These are phyloP conservation scores for Lampropteryx suffumata DNA, from an alignment of 2,888 invertebrate species.

Conservation along the genomic window DNA sequence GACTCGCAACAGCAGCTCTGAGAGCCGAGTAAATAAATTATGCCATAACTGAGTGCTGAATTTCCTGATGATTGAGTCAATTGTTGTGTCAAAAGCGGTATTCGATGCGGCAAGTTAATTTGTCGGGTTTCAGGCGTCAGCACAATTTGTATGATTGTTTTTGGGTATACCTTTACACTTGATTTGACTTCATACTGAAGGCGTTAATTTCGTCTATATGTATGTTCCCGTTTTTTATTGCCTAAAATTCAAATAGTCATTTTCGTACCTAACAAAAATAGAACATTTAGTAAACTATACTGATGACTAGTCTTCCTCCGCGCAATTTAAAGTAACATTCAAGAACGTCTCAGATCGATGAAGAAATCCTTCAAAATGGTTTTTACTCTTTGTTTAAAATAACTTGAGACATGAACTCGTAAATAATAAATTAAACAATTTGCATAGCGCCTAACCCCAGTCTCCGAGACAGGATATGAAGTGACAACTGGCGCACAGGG, in stretches of 20 bases:
- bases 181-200: no score
- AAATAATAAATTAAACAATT: constrained; percentile 40
- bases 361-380: neutral
- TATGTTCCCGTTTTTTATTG: no score
- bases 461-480: constrained; percentile 51
- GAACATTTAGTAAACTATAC: no score
- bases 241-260: no score
- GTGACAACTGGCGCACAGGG: constrained; percentile 57
- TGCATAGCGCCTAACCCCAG: constrained; percentile 39
- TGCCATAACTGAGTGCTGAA: constrained; percentile 36
- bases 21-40: constrained; percentile 36
- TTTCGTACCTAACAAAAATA: no score
- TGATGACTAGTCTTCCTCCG: neutral
- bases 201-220: no score
- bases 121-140: constrained; percentile 41
- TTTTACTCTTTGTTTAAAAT: neutral
- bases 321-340: neutral
- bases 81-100: constrained; percentile 42
- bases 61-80: constrained; percentile 39
- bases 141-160: constrained; percentile 21
- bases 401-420: constrained; percentile 18
- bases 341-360: no score
- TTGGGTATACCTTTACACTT: constrained; percentile 14
- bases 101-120: constrained; percentile 54
- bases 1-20: constrained; percentile 23